These are phyloP conservation scores for Noctua comes DNA, from an alignment of 2,888 invertebrate genomes.

Conservation along the genomic window DNA sequence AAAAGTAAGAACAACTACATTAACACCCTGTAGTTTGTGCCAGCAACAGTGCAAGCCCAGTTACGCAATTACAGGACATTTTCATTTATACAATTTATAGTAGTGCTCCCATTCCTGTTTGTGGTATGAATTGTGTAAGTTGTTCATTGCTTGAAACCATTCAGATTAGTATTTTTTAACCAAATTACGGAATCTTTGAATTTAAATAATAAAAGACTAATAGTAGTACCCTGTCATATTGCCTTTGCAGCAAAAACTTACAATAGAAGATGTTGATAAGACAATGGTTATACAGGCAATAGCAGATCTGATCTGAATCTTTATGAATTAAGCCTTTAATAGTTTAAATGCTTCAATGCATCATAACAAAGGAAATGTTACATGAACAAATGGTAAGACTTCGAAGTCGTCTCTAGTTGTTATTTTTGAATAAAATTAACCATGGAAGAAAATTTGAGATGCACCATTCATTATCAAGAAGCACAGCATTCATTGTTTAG, in stretches of 20 bases:
- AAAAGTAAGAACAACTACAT: not conserved
- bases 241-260: not conserved
- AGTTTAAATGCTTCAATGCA: conserved; percentile 2
- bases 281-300: not conserved
- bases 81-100: conserved; percentile 18
- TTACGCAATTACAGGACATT: conserved; percentile 4
- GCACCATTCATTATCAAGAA: conserved; percentile 37
- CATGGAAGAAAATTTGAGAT: conserved; percentile 16
- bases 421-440: no score
- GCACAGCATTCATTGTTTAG: conserved; percentile 27
- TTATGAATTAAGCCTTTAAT: conserved; percentile 2
- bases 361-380: conserved; percentile 13
- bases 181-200: not conserved
- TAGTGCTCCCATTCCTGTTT: conserved; percentile 18
- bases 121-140: conserved; percentile 6
- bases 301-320: not conserved
- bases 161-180: not conserved
- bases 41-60: not conserved
- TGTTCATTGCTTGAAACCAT: not conserved
- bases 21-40: not conserved
- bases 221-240: not conserved
- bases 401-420: conserved; percentile 14
- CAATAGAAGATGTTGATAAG: conserved; percentile 1
- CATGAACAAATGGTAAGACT: conserved; percentile 8
- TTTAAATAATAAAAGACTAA: conserved; percentile 11